phyloP scores from a whole-genome alignment of 2,113 vertebrate species.

The Azemiops feae region DNA sequence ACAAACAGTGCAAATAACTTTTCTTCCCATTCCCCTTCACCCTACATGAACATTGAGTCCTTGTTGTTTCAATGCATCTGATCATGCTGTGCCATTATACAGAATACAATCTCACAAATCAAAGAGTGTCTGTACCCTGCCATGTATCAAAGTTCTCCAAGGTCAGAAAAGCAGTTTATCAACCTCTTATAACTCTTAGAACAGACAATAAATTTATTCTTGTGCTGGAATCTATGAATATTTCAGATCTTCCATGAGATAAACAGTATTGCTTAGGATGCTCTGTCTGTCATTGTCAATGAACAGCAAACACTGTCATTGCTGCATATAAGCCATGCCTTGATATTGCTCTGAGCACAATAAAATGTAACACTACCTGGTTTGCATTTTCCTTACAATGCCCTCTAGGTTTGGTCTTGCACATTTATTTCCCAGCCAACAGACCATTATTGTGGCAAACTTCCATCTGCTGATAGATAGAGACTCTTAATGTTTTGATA shows the following conservation, averaged over 20 bases:
- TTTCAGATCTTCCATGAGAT: slow-evolving; percentile 72
- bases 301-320: slow-evolving; percentile 46
- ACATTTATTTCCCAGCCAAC: slow-evolving; percentile 16
- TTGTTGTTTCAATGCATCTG: slow-evolving; percentile 59
- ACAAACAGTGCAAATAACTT: background rate
- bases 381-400: slow-evolving; percentile 30
- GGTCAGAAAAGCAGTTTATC: slow-evolving; percentile 81
- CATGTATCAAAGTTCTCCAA: slow-evolving; percentile 80
- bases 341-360: slow-evolving; percentile 13
- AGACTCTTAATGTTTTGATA: slow-evolving; percentile 19
- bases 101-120: slow-evolving; percentile 67
- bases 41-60: background rate
- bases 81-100: slow-evolving; percentile 51
- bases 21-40: background rate
- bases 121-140: slow-evolving; percentile 55
- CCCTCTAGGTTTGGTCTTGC: slow-evolving; percentile 20
- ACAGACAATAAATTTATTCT: slow-evolving; percentile 78
- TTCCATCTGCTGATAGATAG: background rate
- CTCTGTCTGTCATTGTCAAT: slow-evolving; percentile 55
- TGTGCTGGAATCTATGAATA: slow-evolving; percentile 74
- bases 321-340: slow-evolving; percentile 21
- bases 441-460: background rate
- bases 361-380: slow-evolving; percentile 11
- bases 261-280: slow-evolving; percentile 67
- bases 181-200: slow-evolving; percentile 76